Percentiles rank a stretch among this genome's conserved stretches.
phyloP scores from a whole-genome alignment of 2,797 vertebrate genomes.

The Aplochiton taeniatus region DNA sequence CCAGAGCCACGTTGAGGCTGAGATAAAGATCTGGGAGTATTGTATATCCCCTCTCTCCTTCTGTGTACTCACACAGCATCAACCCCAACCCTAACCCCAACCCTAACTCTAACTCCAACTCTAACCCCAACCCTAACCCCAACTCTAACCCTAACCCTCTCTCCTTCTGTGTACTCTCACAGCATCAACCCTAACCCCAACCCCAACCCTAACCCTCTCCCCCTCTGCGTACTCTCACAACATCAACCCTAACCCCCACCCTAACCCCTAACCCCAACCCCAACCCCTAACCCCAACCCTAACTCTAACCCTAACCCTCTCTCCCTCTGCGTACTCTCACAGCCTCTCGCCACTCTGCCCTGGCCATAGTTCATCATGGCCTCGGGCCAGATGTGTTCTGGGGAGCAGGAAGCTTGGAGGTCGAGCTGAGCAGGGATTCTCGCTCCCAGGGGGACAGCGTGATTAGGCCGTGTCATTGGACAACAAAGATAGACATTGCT shows the following conservation, averaged over 20 bases:
- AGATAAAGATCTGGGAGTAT: slow-evolving; percentile 84
- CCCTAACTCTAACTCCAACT: too few species aligned
- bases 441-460: slow-evolving; percentile 40
- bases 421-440: slow-evolving; percentile 57
- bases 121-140: slow-evolving; percentile 30
- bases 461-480: slow-evolving; percentile 63
- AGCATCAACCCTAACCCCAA: slow-evolving; percentile 35
- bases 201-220: slow-evolving; percentile 41
- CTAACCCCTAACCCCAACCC: too few species aligned
- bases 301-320: slow-evolving; percentile 49
- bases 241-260: too few species aligned
- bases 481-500: slow-evolving; percentile 30
- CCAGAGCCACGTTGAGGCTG: slow-evolving; percentile 73
- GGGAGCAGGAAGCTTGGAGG: slow-evolving; percentile 66
- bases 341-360: slow-evolving; percentile 18
- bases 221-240: too few species aligned
- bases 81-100: slow-evolving; percentile 32
- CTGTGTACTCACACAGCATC: slow-evolving; percentile 15
- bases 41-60: slow-evolving; percentile 75
- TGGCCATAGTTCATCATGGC: slow-evolving; percentile 49
- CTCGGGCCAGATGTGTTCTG: slow-evolving; percentile 52
- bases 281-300: slow-evolving; percentile 23
- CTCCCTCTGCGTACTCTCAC: slow-evolving; percentile 41
- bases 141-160: slow-evolving; percentile 49
- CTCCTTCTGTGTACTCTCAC: slow-evolving; percentile 41